Percentiles rank a stretch among this genome's conserved stretches.
Conservation (phyloP, 2,113 vertebrate species). For the Hippocampus zosterae region DNA sequence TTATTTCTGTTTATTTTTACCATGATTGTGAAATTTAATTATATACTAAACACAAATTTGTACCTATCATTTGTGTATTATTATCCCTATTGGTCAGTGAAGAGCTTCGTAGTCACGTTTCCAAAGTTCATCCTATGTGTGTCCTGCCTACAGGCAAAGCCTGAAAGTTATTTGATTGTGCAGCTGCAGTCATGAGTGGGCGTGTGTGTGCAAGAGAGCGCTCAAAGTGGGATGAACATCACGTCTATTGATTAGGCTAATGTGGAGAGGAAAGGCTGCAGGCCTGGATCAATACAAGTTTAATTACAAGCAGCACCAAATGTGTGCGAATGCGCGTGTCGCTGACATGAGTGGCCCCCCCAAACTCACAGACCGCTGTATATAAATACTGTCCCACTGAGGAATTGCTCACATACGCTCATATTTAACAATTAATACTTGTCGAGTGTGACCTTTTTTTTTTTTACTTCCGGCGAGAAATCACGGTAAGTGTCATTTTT, state of each 20-base stretch:
- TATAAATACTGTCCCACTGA: constrained; percentile 62
- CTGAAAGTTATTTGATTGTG: constrained; percentile 45
- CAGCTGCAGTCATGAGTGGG: constrained; percentile 2
- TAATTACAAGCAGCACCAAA: constrained; percentile 62
- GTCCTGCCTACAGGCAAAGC: constrained; percentile 55
- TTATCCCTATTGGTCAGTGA: not conserved
- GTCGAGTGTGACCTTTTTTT: not conserved
- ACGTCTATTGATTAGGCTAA: constrained; percentile 74
- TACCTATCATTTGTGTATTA: not conserved
- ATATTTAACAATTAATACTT: constrained; percentile 5
- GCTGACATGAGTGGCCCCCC: constrained; percentile 18
- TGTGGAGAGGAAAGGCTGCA: constrained; percentile 71
- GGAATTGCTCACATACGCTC: constrained; percentile 24
- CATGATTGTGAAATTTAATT: not conserved
- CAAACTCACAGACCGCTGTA: constrained; percentile 51
- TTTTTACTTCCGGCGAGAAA: not conserved
- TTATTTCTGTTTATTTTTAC: not conserved
- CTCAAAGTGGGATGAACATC: constrained; percentile 65
- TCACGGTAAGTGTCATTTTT: constrained; percentile 37
- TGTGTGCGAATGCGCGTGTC: constrained; percentile 36
- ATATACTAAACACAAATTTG: not conserved
- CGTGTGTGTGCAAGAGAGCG: constrained; percentile 11
- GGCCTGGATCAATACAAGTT: constrained; percentile 72
- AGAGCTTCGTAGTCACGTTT: not conserved
- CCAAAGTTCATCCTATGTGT: constrained; percentile 21